These are phyloP conservation scores for Hydropsyche tenuis DNA, from an alignment of 1,140 invertebrate genomes.

Conservation along the genomic window DNA sequence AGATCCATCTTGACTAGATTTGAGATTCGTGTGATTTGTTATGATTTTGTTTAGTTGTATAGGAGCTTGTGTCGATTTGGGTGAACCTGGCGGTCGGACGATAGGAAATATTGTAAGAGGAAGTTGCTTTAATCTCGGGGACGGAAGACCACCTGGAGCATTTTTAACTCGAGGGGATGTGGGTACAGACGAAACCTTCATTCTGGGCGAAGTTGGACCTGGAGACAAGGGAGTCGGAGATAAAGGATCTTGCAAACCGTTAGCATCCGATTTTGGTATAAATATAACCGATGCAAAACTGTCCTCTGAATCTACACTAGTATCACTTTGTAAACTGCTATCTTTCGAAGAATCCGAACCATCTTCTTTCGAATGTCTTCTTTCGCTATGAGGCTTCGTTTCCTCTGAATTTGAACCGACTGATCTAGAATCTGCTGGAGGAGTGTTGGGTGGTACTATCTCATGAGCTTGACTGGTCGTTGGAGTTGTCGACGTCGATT, in stretches of 20 bases:
- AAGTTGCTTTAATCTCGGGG: constrained; percentile 67
- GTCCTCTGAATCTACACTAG: constrained; percentile 91
- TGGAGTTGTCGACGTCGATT: constrained; percentile 53
- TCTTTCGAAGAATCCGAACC: constrained; percentile 91
- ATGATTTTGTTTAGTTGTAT: constrained; percentile 58
- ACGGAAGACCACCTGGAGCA: constrained; percentile 66
- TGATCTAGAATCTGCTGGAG: constrained; percentile 47
- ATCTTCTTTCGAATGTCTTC: constrained; percentile 78
- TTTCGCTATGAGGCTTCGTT: constrained; percentile 57
- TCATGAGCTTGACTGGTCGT: constrained; percentile 35
- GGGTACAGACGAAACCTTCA: constrained; percentile 71
- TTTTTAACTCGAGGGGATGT: constrained; percentile 71
- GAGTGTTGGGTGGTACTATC: constrained; percentile 46
- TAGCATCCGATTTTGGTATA: constrained; percentile 71
- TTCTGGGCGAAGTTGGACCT: constrained; percentile 67
- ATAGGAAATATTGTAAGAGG: constrained; percentile 61
- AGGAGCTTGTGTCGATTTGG: constrained; percentile 61
- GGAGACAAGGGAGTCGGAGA: constrained; percentile 66
- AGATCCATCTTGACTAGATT: constrained; percentile 50
- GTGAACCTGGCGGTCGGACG: constrained; percentile 65
- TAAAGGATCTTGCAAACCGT: constrained; percentile 62
- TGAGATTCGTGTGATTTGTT: constrained; percentile 56
- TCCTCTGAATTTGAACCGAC: constrained; percentile 49
- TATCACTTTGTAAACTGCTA: constrained; percentile 90
- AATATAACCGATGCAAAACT: constrained; percentile 91